phyloP scores from a whole-genome alignment of 1,140 invertebrate species.

The Pogonomyrmex californicus region DNA sequence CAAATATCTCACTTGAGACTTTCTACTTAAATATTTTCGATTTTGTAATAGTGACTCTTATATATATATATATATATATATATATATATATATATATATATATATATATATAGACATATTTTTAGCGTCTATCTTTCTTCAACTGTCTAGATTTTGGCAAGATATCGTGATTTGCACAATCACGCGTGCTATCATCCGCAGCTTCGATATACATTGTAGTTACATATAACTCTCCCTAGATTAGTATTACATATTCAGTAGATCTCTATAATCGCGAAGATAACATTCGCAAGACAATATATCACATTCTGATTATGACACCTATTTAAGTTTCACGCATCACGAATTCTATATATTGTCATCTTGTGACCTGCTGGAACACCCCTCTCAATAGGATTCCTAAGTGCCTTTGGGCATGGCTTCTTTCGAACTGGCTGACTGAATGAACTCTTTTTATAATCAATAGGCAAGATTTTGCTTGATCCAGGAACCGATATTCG shows the following conservation, averaged over 20 bases:
- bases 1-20: not conserved
- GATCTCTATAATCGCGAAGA: not conserved
- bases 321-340: constrained; percentile 58
- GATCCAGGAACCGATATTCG: constrained; percentile 63
- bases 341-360: constrained; percentile 67
- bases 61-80: not conserved
- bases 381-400: constrained; percentile 78
- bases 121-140: not conserved
- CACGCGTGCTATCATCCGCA: constrained; percentile 26
- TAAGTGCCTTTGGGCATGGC: constrained; percentile 77
- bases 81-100: not conserved
- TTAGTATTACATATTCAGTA: not conserved
- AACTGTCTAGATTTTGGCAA: constrained; percentile 33
- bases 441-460: constrained; percentile 76
- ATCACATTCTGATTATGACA: constrained; percentile 48
- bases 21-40: not conserved
- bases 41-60: not conserved
- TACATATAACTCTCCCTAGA: not conserved
- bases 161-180: constrained; percentile 23
- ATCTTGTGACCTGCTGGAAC: constrained; percentile 88
- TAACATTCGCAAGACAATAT: constrained; percentile 43
- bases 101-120: not conserved
- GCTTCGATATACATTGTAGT: constrained; percentile 37
- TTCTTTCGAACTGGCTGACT: constrained; percentile 80
- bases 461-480: constrained; percentile 74